Conservation (phyloP, 2,888 invertebrate species). For the Tipula unca region DNA sequence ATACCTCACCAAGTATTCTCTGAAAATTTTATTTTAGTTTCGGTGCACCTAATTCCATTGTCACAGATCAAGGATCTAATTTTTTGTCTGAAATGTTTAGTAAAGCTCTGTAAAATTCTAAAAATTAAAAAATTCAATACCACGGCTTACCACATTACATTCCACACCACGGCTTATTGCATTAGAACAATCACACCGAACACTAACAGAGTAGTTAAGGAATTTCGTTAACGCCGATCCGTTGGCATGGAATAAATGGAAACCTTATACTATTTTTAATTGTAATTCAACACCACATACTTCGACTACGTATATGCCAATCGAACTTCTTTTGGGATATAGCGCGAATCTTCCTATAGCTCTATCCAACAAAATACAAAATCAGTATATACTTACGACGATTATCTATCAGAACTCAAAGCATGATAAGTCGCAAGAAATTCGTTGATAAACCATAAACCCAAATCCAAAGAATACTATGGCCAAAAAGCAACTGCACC, state of each 20-base stretch:
- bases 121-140: not conserved
- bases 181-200: too few species aligned
- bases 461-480: too few species aligned
- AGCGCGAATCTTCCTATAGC: too few species aligned
- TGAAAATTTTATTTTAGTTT: not conserved
- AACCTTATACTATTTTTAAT: not conserved
- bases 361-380: too few species aligned
- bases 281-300: not conserved
- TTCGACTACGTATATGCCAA: not conserved
- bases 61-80: not conserved
- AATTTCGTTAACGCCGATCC: not conserved
- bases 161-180: too few species aligned
- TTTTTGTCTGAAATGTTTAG: not conserved
- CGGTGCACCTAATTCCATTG: too few species aligned
- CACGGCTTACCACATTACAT: too few species aligned
- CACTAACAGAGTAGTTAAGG: too few species aligned
- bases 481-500: too few species aligned
- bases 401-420: not conserved
- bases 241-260: not conserved
- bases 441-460: too few species aligned
- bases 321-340: not conserved
- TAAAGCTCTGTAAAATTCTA: not conserved
- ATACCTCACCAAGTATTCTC: not conserved
- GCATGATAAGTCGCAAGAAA: not conserved
- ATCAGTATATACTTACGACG: not conserved